Evolutionary conservation across 2,888 invertebrate species (phyloP), one percentile per base, ranked within the genome.

Genomic region (Xestia c-nigrum): DNA sequence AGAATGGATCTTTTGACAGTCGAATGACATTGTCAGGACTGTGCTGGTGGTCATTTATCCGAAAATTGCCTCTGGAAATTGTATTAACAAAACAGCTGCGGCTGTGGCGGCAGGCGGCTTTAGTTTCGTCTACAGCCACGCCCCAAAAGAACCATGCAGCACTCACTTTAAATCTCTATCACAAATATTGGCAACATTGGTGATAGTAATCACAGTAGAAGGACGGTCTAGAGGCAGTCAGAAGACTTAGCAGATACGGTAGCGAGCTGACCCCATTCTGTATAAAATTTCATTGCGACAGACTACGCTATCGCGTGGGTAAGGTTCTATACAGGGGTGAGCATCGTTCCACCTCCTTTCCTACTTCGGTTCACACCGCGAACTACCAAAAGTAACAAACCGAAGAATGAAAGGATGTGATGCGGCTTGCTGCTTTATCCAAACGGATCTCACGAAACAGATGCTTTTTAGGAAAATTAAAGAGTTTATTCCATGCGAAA

Each of bases 181-280:
- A 77, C 61, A 72, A 74, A 65, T 72, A 65, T 78, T 50, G 55
- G 47, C 71, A 78, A 50, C 40, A 64, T 24, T 57, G 50, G n/a
- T 59, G 78, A 57, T n/a, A 66, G 14, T 1, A 38, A 6, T 52
- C 64, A 65, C 31, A 7, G n/a, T n/a, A 16, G 21, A 19, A 46
- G 65, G 65, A 79, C 38, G 65, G 38, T 47, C 21, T 50, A 1
- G 6, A 38, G 24, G 24, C 16, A 78, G 14, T 16, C 14, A 67
- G 57, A n/a, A 47, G 31, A 12, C 19, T 59, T n/a, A 50, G 12
- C 21, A 43, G 24, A 59, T 43, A 46, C 21, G 21, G 21, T 47
- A 71, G 31, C 40, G n/a, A 70, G 19, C 57, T 16, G 21, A 70
- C 31, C 50, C 14, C 3, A 21, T 24, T 38, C 10, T 52, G n/a